These are phyloP conservation scores for Plebejus argus DNA, from an alignment of 2,888 invertebrate species.

Conservation along the genomic window DNA sequence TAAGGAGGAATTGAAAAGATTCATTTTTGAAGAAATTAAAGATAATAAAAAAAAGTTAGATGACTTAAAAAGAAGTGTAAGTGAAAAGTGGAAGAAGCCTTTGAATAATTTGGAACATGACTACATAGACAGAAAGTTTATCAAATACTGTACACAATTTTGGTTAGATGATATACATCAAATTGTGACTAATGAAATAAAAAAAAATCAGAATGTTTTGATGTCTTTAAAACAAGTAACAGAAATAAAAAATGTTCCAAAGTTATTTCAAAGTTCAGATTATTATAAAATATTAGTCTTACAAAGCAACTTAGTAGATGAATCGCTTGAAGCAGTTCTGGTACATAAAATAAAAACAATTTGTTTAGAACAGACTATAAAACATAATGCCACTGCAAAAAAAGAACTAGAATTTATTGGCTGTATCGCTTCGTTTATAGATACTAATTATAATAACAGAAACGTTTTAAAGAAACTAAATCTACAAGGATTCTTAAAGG, in stretches of 20 bases:
- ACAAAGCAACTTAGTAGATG: neutral
- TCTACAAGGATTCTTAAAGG: constrained; percentile 11
- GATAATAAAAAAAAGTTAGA: neutral
- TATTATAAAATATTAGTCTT: constrained; percentile 8
- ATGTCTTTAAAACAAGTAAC: neutral
- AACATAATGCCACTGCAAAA: constrained; percentile 9
- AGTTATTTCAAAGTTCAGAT: constrained; percentile 5
- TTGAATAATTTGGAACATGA: constrained; percentile 2
- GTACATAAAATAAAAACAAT: neutral
- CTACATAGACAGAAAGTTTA: constrained; percentile 20
- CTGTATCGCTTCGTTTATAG: neutral
- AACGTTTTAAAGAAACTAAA: neutral
- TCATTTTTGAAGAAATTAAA: neutral
- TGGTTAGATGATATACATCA: neutral
- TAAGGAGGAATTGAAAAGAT: neutral
- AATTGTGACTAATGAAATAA: neutral
- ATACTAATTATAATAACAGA: neutral
- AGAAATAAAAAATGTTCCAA: constrained; percentile 13
- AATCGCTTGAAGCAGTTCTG: neutral
- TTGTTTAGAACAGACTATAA: neutral
- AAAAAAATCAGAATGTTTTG: constrained; percentile 8
- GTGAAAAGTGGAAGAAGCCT: constrained; percentile 4
- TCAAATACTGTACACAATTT: constrained; percentile 14
- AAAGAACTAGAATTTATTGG: constrained; percentile 20
- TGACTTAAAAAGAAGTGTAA: neutral